Evolutionary conservation across 2,888 invertebrate species (phyloP), one percentile per base, ranked within the genome.

Genomic region (Acronicta alni): DNA sequence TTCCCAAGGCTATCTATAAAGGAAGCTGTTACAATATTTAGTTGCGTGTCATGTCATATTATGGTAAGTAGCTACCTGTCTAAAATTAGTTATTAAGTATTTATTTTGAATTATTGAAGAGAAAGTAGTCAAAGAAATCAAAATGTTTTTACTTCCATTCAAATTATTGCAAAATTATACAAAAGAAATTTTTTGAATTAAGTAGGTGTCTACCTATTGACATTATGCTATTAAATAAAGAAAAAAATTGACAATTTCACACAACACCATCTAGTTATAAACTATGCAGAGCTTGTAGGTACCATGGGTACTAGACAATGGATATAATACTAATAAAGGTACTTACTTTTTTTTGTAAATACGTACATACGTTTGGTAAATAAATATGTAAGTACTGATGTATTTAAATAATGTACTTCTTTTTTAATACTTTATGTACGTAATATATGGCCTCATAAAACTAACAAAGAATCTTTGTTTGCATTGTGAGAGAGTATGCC

Each of bases 401-500:
- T 20, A 20, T 20, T 20, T 20, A 20, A 20, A 20, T 20, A n/a
- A n/a, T n/a, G n/a, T 20, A 2, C 5, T 20, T 5, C 20, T 20
- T 20, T 20, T 20, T 20, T 4, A 4, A 20, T 2, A 8, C 39
- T 42, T 9, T 49, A 47, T 38, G 49, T 63, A 47, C 55, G 45
- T 45, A 49, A 58, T 69, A 30, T 30, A 35, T n/a, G 44, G 48
- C 18, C 69, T 67, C 75, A 73, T 63, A 75, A 65, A 78, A 82
- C 72, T 52, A 65, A 75, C 81, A 90, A 90, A 89, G 82, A 83
- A 85, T 84, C 82, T 87, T 89, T 91, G 89, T 90, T 85, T 69
- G 79, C 83, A 83, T 90, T 89, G 87, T 90, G 69, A 54, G 76
- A 76, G 72, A 75, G 77, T 75, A 74, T 63, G 70, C 66, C 60